Base-by-base conservation (phyloP, 1,140 invertebrate species). In the Luehdorfia chinensis region DNA sequence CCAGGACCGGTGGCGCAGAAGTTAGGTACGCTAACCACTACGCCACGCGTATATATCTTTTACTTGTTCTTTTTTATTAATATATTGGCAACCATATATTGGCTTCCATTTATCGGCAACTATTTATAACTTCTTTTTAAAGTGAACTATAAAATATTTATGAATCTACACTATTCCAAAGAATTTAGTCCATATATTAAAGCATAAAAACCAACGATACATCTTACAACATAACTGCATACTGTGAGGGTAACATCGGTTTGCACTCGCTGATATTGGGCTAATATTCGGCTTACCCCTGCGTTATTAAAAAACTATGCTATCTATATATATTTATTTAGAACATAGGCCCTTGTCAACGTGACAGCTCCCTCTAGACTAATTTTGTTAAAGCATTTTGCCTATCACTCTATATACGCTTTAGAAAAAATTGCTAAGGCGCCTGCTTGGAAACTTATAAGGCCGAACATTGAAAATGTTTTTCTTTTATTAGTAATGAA, bases 271-370 rank as follows among this genome's bases (percentile, higher is more conserved):
- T 62, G 57, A 83, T 86, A 86, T 84, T 84, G 71, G 69, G 47
- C 75, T 83, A 80, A 83, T 84, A 84, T 83, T 83, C 81, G 68
- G 63, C 70, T 71, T 74, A 83, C 79, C 83, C 79, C 75, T 47
- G 50, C 63, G 72, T 80, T 84, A 84, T 84, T 84, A 84, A 86
- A 85, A 85, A 85, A 79, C 71, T 74, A 67, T 73, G 71, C 79
- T 64, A 79, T 84, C 84, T 83, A 78, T 86, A 77, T 79, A 60
- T 81, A 83, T 80, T 75, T 80, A 81, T n/a, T n/a, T n/a, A n/a
- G n/a, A n/a, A 62, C 32, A 61, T 65, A 55, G 59, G 63, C 55
- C 64, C 65, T 66, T 79, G 74, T 79, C 76, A 74, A 70, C 67
- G 65, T 48, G 47, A 44, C 39, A 64, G 39, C 66, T 81, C 77